Evolutionary conservation across 2,113 vertebrate genomes (phyloP).

Genomic region (Synchiropus splendidus): DNA sequence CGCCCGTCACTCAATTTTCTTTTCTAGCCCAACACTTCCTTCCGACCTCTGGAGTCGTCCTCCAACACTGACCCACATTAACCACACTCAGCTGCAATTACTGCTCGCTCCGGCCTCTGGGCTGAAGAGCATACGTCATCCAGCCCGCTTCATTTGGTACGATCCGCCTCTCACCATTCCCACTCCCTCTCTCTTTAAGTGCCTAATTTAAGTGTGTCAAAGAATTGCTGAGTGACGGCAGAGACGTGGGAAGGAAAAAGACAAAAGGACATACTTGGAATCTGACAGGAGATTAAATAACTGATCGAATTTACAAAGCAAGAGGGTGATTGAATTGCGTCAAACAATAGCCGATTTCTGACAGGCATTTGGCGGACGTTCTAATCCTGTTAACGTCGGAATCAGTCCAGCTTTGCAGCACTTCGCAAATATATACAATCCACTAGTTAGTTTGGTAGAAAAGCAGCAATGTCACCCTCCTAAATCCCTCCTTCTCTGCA

Average conservation of each 20-base stretch:
- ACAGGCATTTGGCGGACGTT: slow-evolving; percentile 37
- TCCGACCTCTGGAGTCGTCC: slow-evolving; percentile 26
- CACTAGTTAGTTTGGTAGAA: slow-evolving; percentile 38
- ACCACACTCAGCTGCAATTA: slow-evolving; percentile 41
- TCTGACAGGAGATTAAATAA: slow-evolving; percentile 34
- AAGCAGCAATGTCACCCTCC: slow-evolving; percentile 23
- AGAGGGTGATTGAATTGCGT: slow-evolving; percentile 20
- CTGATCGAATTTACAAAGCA: slow-evolving; percentile 20
- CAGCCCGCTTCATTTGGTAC: background rate
- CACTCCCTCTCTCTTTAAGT: slow-evolving; percentile 21
- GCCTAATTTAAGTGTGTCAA: slow-evolving; percentile 33
- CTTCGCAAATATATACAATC: slow-evolving; percentile 37
- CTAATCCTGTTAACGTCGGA: slow-evolving; percentile 47
- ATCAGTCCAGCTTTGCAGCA: slow-evolving; percentile 27
- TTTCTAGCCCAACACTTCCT: slow-evolving; percentile 2
- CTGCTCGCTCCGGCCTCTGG: slow-evolving; percentile 28
- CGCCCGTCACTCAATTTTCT: slow-evolving; percentile 3
- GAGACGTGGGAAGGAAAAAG: background rate
- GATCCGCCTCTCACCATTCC: background rate
- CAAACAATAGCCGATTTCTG: slow-evolving; percentile 28
- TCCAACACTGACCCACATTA: slow-evolving; percentile 41
- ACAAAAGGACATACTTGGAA: slow-evolving; percentile 14
- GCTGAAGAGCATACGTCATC: slow-evolving; percentile 12
- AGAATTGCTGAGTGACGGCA: slow-evolving; percentile 32
- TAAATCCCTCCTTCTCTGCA: slow-evolving; percentile 8